Percentiles rank a stretch among this genome's conserved stretches.
These are phyloP conservation scores for Apamea epomidion DNA, from an alignment of 2,888 invertebrate species.

Conservation along the genomic window DNA sequence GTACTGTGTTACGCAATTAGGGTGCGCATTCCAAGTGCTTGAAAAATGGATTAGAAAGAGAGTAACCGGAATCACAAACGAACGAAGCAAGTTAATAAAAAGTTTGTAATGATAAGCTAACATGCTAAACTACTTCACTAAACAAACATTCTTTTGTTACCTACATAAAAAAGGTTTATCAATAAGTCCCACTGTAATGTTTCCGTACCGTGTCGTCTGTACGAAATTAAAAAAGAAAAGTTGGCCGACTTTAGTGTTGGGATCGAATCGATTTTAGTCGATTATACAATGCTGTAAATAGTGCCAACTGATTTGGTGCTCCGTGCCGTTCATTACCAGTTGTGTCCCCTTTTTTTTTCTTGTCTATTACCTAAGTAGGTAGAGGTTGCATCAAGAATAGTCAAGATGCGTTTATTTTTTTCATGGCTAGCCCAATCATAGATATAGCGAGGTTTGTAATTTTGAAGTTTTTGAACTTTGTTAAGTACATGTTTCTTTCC, in stretches of 20 bases:
- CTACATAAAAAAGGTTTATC: conserved; percentile 10
- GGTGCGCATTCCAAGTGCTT: neutral
- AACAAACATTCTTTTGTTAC: neutral
- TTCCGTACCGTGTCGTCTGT: conserved; percentile 27
- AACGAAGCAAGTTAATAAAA: neutral
- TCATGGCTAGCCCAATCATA: neutral
- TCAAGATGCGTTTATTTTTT: neutral
- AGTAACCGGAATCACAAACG: neutral
- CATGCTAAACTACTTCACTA: neutral
- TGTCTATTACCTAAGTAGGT: neutral
- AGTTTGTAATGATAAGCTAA: no score
- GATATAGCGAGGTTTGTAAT: neutral
- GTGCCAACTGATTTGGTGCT: conserved; percentile 53
- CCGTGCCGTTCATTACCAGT: conserved; percentile 47
- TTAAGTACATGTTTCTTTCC: neutral
- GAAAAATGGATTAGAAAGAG: neutral
- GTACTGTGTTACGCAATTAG: no score
- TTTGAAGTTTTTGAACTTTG: neutral
- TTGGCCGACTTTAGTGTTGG: conserved; percentile 66
- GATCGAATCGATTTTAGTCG: conserved; percentile 73
- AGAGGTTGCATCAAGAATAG: neutral
- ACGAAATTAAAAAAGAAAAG: conserved; percentile 74
- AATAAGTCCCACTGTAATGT: conserved; percentile 13
- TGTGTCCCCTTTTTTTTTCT: conserved; percentile 11
- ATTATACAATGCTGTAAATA: conserved; percentile 77